Evolutionary conservation across 92 coral and sea anemone genomes (phyloP).

Genomic region (Epizoanthus fatuus): DNA sequence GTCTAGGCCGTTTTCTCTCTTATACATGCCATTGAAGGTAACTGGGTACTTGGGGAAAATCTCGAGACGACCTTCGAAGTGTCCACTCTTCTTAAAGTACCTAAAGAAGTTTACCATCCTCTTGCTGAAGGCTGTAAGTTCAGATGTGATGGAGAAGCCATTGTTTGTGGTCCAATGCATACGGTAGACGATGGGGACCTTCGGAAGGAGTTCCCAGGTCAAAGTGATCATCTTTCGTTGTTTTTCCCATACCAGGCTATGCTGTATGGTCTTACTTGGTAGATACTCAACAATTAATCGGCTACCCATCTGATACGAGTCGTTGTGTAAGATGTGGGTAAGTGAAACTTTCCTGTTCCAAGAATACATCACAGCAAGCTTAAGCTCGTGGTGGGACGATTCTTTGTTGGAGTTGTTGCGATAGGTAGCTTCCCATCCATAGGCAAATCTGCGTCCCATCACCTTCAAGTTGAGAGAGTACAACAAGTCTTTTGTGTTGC

Average conservation of each 20-base stretch:
- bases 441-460: conserved; percentile 70
- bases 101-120: conserved; percentile 72
- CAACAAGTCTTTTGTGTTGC: conserved; percentile 48
- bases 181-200: conserved; percentile 63
- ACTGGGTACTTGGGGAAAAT: conserved; percentile 75
- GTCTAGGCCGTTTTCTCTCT: conserved; percentile 74
- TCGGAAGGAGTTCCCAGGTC: conserved; percentile 68
- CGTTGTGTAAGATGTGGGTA: conserved; percentile 67
- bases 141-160: conserved; percentile 68
- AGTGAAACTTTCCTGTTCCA: conserved; percentile 80
- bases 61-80: conserved; percentile 74
- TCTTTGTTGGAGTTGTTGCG: conserved; percentile 69
- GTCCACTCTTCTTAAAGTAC: conserved; percentile 56
- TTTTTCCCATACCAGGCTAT: conserved; percentile 83
- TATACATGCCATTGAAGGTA: conserved; percentile 73
- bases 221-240: conserved; percentile 59
- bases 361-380: conserved; percentile 78
- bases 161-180: conserved; percentile 70
- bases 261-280: conserved; percentile 83
- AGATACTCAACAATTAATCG: conserved; percentile 77
- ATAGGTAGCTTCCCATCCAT: conserved; percentile 87
- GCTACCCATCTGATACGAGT: conserved; percentile 57
- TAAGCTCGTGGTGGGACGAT: conserved; percentile 70
- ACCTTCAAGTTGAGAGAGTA: conserved; percentile 53
- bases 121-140: conserved; percentile 66